These are phyloP conservation scores for Harpagus bidentatus DNA, from an alignment of 2,113 vertebrate genomes.

Conservation along the genomic window DNA sequence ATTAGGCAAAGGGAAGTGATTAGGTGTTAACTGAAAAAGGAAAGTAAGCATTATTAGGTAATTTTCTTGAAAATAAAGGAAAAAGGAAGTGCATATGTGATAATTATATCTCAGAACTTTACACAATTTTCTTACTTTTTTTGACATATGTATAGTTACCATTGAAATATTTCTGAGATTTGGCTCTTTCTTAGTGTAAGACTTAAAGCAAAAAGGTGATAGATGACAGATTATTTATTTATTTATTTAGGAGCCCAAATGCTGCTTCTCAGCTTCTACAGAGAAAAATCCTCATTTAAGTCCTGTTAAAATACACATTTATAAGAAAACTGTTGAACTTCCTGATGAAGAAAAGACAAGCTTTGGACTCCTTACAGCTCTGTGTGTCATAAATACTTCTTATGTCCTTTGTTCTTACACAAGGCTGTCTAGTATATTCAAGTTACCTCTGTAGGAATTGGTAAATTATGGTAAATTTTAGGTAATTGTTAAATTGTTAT, in stretches of 20 bases:
- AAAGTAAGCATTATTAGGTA: background rate
- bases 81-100: background rate
- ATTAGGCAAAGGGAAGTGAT: background rate
- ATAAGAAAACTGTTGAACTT: background rate
- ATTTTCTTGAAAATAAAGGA: background rate
- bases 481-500: background rate
- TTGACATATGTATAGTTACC: background rate
- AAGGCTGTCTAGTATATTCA: background rate
- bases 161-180: background rate
- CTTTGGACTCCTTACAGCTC: background rate
- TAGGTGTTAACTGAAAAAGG: background rate
- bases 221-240: background rate
- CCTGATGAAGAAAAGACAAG: background rate
- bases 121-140: background rate
- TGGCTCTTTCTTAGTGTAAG: background rate
- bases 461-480: background rate
- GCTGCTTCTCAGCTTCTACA: background rate
- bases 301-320: background rate
- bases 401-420: background rate
- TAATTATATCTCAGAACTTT: background rate
- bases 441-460: background rate
- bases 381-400: background rate
- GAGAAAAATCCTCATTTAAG: background rate
- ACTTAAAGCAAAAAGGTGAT: background rate
- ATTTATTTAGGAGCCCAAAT: background rate